Conservation (phyloP, 2,113 vertebrate genomes). For the Lasiurus cinereus region DNA sequence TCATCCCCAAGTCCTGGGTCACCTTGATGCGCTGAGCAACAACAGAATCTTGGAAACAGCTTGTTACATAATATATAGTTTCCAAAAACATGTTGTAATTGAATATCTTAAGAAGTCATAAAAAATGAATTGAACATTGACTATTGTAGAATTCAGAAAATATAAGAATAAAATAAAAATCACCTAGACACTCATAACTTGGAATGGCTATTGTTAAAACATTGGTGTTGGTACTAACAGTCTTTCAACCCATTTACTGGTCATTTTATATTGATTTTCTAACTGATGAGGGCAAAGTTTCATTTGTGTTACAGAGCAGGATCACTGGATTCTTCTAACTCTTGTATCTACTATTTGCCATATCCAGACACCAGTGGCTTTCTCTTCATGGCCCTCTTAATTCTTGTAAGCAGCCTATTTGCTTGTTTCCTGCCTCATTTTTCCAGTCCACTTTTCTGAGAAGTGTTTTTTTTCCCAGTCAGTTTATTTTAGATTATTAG, state of each 20-base stretch:
- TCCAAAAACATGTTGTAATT: not conserved
- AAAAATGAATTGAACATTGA: not conserved
- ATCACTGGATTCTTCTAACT: not conserved
- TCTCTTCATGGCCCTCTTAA: not conserved
- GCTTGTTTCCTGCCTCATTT: not conserved
- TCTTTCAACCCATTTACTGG: not conserved
- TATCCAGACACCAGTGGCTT: not conserved
- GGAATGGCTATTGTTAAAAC: not conserved
- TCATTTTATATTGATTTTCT: not conserved
- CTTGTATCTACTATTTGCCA: not conserved
- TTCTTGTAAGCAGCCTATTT: not conserved
- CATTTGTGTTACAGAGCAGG: not conserved
- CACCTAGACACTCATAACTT: not conserved
- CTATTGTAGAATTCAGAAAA: constrained; percentile 5
- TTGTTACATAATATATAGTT: not conserved
- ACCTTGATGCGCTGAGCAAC: not conserved
- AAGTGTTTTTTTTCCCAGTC: not conserved
- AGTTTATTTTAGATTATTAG: not conserved
- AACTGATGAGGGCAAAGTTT: not conserved
- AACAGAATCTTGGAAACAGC: not conserved
- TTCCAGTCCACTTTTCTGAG: not conserved
- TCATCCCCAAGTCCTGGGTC: not conserved
- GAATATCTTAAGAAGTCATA: not conserved
- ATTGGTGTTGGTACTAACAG: not conserved
- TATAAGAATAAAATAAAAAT: constrained; percentile 32